These are phyloP conservation scores for Orientallactaga sibirica DNA, from an alignment of 2,797 vertebrate species.

Conservation along the genomic window DNA sequence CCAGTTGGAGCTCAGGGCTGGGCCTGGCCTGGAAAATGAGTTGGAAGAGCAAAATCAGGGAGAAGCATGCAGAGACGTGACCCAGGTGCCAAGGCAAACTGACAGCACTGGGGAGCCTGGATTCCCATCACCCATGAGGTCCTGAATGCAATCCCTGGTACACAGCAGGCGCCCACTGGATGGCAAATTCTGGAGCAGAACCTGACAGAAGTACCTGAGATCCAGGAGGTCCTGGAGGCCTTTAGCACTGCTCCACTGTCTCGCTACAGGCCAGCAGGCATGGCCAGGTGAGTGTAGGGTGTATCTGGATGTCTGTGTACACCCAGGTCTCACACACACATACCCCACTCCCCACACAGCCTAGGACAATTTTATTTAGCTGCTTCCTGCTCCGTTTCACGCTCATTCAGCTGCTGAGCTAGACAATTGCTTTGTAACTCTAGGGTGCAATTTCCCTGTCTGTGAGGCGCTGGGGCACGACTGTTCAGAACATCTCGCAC, in stretches of 20 bases:
- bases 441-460: slow-evolving; percentile 87
- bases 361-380: slow-evolving; percentile 83
- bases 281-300: background rate
- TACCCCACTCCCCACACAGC: slow-evolving; percentile 81
- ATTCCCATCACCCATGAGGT: background rate
- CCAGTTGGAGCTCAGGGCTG: background rate
- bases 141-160: background rate
- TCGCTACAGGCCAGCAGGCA: background rate
- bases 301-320: rapidly evolving
- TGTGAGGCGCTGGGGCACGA: slow-evolving; percentile 81
- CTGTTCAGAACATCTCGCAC: slow-evolving; percentile 41
- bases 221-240: background rate
- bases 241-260: background rate
- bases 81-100: rapidly evolving
- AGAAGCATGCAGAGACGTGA: rapidly evolving
- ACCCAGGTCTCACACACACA: background rate
- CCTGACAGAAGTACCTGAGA: background rate
- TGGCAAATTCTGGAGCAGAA: rapidly evolving
- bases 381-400: slow-evolving; percentile 89
- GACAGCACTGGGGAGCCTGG: background rate
- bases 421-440: slow-evolving; percentile 88
- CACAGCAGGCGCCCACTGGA: rapidly evolving
- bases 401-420: slow-evolving; percentile 87
- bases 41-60: background rate
- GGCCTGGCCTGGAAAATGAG: background rate